A percentile compares a stretch with the other conserved stretches of the same genome.
Conservation (phyloP, 2,888 invertebrate genomes). For the Sepiola atlantica region DNA sequence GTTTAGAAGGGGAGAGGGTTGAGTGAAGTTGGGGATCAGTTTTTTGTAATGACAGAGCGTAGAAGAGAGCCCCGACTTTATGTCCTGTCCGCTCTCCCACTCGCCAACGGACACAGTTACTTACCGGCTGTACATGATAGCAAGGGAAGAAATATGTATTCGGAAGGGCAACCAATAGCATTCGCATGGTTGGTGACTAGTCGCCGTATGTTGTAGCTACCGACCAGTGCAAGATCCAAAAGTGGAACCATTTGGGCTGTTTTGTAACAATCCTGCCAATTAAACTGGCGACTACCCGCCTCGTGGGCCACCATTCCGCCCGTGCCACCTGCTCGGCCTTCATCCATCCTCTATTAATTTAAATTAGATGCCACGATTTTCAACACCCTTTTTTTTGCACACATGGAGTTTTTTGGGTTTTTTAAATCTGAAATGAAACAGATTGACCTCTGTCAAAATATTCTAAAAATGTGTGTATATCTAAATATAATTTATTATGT, state of each 20-base stretch:
- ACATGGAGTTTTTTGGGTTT: background rate
- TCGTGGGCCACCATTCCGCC: conserved; percentile 25
- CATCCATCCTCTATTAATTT: conserved; percentile 24
- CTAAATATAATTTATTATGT: background rate
- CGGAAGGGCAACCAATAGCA: conserved; percentile 54
- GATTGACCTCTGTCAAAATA: background rate
- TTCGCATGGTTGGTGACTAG: conserved; percentile 53
- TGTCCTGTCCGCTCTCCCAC: background rate
- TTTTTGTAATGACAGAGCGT: background rate
- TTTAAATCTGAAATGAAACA: background rate
- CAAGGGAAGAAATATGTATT: conserved; percentile 54
- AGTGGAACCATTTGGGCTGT: conserved; percentile 54
- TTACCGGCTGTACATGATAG: conserved; percentile 54
- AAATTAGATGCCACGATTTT: background rate
- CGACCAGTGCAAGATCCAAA: conserved; percentile 53
- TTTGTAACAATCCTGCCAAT: conserved; percentile 54
- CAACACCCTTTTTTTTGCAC: background rate
- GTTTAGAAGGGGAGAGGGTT: background rate
- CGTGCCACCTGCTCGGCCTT: conserved; percentile 35
- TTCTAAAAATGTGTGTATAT: background rate
- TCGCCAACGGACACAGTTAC: background rate
- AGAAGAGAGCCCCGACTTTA: conserved; percentile 12
- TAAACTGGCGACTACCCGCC: conserved; percentile 34
- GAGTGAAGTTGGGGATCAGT: conserved; percentile 36
- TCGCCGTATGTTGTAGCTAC: conserved; percentile 51